Evolutionary conservation across 1,140 invertebrate genomes (phyloP), one percentile per base, ranked within the genome.

Genomic region (Diploscapter pachys): DNA sequence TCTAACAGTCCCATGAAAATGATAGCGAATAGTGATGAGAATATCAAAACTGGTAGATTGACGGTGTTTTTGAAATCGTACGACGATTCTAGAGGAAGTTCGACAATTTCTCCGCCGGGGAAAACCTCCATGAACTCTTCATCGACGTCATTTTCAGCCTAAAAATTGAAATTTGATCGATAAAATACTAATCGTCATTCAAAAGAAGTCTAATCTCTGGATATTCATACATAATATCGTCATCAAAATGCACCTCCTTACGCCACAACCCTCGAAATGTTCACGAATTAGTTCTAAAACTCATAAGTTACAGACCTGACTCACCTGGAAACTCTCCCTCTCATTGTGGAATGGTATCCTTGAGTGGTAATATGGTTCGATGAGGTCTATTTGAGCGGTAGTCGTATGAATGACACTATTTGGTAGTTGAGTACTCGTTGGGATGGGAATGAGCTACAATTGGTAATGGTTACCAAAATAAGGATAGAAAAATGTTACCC

Each of bases 41-140:
- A 31, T 31, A 31, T 31, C 31, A 31, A 31, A 31, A 31, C 31
- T 31, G 31, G 31, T 31, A 31, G 31, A 31, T 31, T 5, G 54
- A 3, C 5, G 69, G 9, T 6, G 57, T 48, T 13, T 69, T 50
- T 5, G n/a, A 6, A 6, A 49, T 48, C 57, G 56, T 5, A 5
- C n/a, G 50, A 51, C 6, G 56, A 51, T 66, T 76, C 75, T 49
- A 76, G 63, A 3, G 75, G 75, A 48, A 76, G 13, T 52, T 76
- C 75, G 13, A 76, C 72, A 13, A 76, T 72, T 59, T 71, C 75
- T 13, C 70, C 70, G 53, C 75, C 75, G 4, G 62, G 62, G 56
- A 76, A 72, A 13, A 56, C 55, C 4, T 65, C 13, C 5, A 76
- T 71, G 5, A 54, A 61, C 13, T 72, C 67, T 3, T 51, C 6